Percentiles rank a stretch among this genome's conserved stretches.
Conservation (phyloP, 2,888 invertebrate species). For the Standfussiana lucernea region DNA sequence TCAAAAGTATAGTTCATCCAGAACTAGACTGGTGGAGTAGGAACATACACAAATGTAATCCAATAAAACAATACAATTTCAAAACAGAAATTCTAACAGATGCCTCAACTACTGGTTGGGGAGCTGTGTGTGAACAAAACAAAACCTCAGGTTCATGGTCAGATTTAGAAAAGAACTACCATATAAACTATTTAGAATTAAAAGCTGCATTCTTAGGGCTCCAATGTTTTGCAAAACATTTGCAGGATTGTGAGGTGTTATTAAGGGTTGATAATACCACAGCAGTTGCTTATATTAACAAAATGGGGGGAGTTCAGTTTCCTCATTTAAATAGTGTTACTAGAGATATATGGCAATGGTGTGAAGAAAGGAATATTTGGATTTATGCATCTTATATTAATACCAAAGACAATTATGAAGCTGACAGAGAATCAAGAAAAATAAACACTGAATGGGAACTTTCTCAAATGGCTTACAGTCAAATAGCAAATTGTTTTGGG, state of each 20-base stretch:
- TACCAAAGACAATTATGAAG: conserved; percentile 13
- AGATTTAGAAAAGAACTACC: background rate
- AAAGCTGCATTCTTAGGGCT: conserved; percentile 10
- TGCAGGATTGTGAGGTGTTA: background rate
- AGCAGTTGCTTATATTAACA: conserved; percentile 5
- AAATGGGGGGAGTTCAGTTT: conserved; percentile 9
- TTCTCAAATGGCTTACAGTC: background rate
- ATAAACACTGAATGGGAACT: conserved; percentile 13
- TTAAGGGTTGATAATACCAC: conserved; percentile 10
- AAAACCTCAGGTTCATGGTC: conserved; percentile 11
- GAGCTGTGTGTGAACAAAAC: background rate
- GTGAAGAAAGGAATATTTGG: background rate
- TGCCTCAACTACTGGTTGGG: conserved; percentile 9
- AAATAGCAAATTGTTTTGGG: background rate
- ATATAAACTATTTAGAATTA: conserved; percentile 11
- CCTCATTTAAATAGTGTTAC: background rate
- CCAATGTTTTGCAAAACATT: conserved; percentile 5
- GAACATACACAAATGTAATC: background rate
- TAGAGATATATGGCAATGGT: conserved; percentile 4
- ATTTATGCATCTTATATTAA: background rate
- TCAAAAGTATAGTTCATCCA: background rate
- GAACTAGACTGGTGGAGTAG: conserved; percentile 4
- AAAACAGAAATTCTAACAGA: conserved; percentile 11
- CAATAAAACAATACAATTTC: background rate
- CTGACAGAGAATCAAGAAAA: background rate